A percentile compares a stretch with the other conserved stretches of the same genome.
phyloP scores from a whole-genome alignment of 1,140 invertebrate genomes.

The Trinorchestia longiramus region DNA sequence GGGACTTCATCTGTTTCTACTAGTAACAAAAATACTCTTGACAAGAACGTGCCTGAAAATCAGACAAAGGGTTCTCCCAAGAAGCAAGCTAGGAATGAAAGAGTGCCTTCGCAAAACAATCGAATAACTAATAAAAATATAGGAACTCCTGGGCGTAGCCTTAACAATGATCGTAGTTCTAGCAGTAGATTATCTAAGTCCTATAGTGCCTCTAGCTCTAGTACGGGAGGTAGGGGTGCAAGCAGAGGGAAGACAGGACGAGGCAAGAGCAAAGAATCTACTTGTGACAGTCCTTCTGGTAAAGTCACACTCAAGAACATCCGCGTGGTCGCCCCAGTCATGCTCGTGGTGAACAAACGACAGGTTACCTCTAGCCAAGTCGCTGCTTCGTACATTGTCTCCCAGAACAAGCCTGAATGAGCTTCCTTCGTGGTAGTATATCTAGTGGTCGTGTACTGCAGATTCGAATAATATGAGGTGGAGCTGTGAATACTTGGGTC shows the following conservation, averaged over 20 bases:
- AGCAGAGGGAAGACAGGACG: neutral
- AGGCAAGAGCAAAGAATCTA: neutral
- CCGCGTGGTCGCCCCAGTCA: conserved; percentile 62
- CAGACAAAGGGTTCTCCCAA: neutral
- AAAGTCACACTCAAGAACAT: conserved; percentile 59
- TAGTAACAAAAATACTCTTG: neutral
- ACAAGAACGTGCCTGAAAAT: neutral
- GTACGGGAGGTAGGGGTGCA: neutral
- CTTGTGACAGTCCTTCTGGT: conserved; percentile 18
- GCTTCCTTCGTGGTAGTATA: neutral
- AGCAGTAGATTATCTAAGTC: conserved; percentile 16
- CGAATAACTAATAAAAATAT: neutral
- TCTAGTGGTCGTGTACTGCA: neutral
- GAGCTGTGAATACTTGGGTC: neutral
- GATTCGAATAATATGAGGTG: neutral
- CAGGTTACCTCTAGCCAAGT: conserved; percentile 59
- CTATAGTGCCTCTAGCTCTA: neutral
- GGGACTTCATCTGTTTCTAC: neutral
- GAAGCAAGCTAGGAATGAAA: conserved; percentile 27
- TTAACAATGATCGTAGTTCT: conserved; percentile 35
- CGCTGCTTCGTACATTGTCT: conserved; percentile 63
- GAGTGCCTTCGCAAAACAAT: neutral
- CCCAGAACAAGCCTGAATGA: conserved; percentile 64
- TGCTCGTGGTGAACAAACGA: conserved; percentile 65
- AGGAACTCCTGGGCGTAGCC: neutral